A percentile compares a stretch with the other conserved stretches of the same genome.
phyloP scores from a whole-genome alignment of 2,113 vertebrate species.

The Triplophysa dalaica region DNA sequence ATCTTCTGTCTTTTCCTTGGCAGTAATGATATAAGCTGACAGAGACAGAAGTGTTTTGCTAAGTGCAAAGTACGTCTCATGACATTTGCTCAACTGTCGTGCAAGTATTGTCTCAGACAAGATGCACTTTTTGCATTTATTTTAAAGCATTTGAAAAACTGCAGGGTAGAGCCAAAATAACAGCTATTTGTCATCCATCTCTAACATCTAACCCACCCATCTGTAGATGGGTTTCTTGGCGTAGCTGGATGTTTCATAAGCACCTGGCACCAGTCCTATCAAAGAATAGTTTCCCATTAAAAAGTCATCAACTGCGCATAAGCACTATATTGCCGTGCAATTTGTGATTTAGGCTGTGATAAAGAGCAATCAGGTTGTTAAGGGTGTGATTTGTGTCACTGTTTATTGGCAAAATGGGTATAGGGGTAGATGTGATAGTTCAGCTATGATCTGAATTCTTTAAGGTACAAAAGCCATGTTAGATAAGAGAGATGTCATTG shows the following conservation, averaged over 20 bases:
- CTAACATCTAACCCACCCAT: background rate
- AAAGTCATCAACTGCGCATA: background rate
- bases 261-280: conserved; percentile 33
- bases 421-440: conserved; percentile 7
- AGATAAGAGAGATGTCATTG: conserved; percentile 3
- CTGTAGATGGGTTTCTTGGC: conserved; percentile 2
- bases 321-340: conserved; percentile 52
- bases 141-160: background rate
- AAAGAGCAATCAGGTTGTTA: conserved; percentile 37
- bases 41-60: conserved; percentile 21
- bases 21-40: conserved; percentile 49
- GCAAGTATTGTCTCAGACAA: background rate
- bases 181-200: conserved; percentile 2
- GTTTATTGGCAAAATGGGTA: conserved; percentile 21
- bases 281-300: conserved; percentile 36
- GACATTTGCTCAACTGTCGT: background rate
- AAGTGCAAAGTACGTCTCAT: conserved; percentile 35
- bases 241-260: conserved; percentile 29
- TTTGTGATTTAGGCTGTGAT: conserved; percentile 50
- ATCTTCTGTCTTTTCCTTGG: conserved; percentile 30
- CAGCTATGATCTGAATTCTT: conserved; percentile 1
- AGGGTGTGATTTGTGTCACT: conserved; percentile 8
- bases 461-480: background rate
- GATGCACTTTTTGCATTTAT: background rate
- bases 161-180: no score